Evolutionary conservation across 1,140 invertebrate species (phyloP), one percentile per base, ranked within the genome.

Genomic region (Amyelois transitella): DNA sequence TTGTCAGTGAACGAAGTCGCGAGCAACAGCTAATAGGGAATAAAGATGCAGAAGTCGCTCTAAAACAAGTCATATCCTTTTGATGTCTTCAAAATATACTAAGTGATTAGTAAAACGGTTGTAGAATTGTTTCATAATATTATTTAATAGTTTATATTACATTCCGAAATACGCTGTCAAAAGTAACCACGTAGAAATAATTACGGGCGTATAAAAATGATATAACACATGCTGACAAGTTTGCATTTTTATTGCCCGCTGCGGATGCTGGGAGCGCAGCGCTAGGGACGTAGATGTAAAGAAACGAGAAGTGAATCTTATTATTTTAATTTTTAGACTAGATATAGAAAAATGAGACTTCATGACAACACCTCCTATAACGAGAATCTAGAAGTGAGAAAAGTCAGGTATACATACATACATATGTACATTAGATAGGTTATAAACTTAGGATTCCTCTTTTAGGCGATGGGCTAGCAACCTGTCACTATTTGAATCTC

Each of bases 221-320:
- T 66, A 75, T 62, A 75, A 64, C 49, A 56, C 60, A 62, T 38
- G 71, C 53, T 56, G 61, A 64, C 64, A 70, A 77, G 66, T 74
- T 69, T 73, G 67, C 64, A 77, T 74, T 74, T 75, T 80, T 80
- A 80, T 77, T 71, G 62, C 68, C 62, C 52, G 52, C 51, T 58
- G 53, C 52, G 58, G 51, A 59, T 60, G 55, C 53, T 58, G 58
- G 55, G 53, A 53, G 45, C 53, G 63, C 52, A 47, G 22, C 17
- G 52, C 10, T 7, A 18, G 20, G 17, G 20, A 48, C 20, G 21
- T 6, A n/a, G 45, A 48, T 48, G 14, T 48, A 48, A 1, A n/a
- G 18, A n/a, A 12, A 21, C 12, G 10, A 17, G 45, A 48, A 48
- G 12, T 48, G 4, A 2, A 38, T n/a, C n/a, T 5, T 24, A 24